Base-by-base conservation (phyloP, 2,888 invertebrate species). In the Amiota mariae region DNA sequence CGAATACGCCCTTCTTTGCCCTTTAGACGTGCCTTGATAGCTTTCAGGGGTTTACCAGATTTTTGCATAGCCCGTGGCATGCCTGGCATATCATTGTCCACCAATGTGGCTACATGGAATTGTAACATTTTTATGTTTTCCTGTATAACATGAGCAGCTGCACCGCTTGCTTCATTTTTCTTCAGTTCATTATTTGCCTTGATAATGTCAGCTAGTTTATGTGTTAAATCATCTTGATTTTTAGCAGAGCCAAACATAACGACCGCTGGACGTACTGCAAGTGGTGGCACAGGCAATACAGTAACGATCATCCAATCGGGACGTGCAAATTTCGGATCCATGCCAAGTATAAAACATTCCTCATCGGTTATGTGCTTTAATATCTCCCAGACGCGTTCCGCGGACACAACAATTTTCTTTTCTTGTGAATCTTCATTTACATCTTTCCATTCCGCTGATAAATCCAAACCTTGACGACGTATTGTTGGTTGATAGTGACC, bases 261-360 rank as follows among this genome's bases (percentile, higher is more conserved):
- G 8, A 99, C 99, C 71, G 99, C 98, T 0, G 99, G 99, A 78
- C 99, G 93, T 0, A 99, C 99, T 1, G 96, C 94, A 36, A 99
- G 90, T 3, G 99, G 99, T 0, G 99, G 98, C 0, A 99, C 99
- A 0, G 99, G 99, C 75, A 99, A 90, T 12, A 98, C 98, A 2
- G 99, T 98, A 8, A 98, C 93, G 79, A 99, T 95, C 99, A 99
- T 99, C 99, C 99, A 99, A 91, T 99, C 99, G 8, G 99, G 99
- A 70, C 99, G 93, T 0, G 99, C 97, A 90, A 94, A 97, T 89
- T 97, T 97, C 0, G 98, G 98, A 90, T 99, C 98, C 98, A 99
- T 98, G 61, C 95, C 95, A 81, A 98, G 91, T 79, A 98, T 95
- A 77, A 95, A 94, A 78, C 98, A 97, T 89, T 99, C 99, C 88